phyloP scores from a whole-genome alignment of 2,113 vertebrate species.

The Myodes glareolus region DNA sequence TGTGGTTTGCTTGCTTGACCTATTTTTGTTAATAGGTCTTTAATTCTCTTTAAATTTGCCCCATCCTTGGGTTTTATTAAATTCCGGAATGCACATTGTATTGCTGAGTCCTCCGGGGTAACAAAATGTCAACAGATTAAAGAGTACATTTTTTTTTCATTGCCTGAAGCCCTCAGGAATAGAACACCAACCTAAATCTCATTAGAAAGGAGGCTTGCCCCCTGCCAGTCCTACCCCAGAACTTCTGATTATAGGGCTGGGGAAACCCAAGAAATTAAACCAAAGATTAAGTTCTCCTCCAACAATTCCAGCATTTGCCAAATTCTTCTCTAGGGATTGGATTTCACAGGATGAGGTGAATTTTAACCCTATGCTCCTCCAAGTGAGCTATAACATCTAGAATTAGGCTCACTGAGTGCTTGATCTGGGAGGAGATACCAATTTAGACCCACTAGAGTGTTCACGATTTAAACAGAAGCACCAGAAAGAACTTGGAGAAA shows the following conservation, averaged over 20 bases:
- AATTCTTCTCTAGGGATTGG: background rate
- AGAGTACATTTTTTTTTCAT: constrained; percentile 33
- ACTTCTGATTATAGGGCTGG: background rate
- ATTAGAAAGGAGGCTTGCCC: constrained; percentile 28
- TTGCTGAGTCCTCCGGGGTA: constrained; percentile 62
- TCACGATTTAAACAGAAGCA: background rate
- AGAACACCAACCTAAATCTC: constrained; percentile 37
- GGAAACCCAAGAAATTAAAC: background rate
- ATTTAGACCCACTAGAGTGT: background rate
- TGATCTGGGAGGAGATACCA: background rate
- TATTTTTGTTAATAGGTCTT: constrained; percentile 74
- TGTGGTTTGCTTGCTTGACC: constrained; percentile 57
- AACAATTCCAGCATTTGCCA: background rate
- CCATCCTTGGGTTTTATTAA: constrained; percentile 70
- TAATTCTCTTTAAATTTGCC: constrained; percentile 75
- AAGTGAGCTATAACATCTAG: background rate
- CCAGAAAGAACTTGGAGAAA: background rate
- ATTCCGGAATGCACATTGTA: constrained; percentile 67
- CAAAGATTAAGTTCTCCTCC: background rate
- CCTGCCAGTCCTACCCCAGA: background rate
- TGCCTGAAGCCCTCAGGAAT: background rate
- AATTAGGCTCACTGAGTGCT: background rate
- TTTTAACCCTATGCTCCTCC: background rate
- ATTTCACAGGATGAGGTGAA: background rate
- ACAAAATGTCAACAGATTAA: constrained; percentile 71